Evolutionary conservation across 2,113 vertebrate species (phyloP), one percentile per base, ranked within the genome.

Genomic region (Manacus vitellinus): DNA sequence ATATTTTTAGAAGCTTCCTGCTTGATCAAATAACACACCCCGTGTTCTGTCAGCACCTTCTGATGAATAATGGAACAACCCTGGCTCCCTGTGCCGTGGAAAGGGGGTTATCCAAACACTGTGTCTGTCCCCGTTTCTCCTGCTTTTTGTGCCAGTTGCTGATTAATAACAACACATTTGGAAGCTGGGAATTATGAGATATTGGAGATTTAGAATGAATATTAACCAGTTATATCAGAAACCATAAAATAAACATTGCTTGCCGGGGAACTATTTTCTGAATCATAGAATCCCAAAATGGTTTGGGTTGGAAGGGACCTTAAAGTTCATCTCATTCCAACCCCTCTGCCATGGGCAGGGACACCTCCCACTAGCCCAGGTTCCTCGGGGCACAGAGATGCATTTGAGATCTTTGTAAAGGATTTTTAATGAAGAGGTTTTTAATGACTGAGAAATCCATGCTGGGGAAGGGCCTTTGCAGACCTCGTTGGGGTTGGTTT

Each of bases 1-100:
- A 24, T 94, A 96, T 91, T 91, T 95, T 96, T 96, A 91, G 94
- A 75, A 94, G 52, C 82, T 55, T 54, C 2, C 65, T 89, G 72
- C 79, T 91, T 81, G 83, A 91, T 96, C 56, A 93, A 72, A 65
- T 89, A 92, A 47, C 39, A 27, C 11, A 14, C 7, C 18, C 11
- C 1, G 0, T 37, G 65, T 65, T 80, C 88, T 89, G 65, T 93
- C 78, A 93, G 54, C 74, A 74, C 51, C 85, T 84, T 77, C 75
- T 80, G 78, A 90, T 80, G 80, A 94, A 94, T 93, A 91, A 94
- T 91, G 68, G 14, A 95, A 70, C 73, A 41, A 8, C 20, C 24
- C 59, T 66, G 86, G 46, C 44, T 85, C 43, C n/a, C 43, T 0
- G 1, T 24, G 8, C 27, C 19, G 0, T 8, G 56, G 62, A 10